These are phyloP conservation scores for Aporophyla lueneburgensis DNA, from an alignment of 2,888 invertebrate species.

Conservation along the genomic window DNA sequence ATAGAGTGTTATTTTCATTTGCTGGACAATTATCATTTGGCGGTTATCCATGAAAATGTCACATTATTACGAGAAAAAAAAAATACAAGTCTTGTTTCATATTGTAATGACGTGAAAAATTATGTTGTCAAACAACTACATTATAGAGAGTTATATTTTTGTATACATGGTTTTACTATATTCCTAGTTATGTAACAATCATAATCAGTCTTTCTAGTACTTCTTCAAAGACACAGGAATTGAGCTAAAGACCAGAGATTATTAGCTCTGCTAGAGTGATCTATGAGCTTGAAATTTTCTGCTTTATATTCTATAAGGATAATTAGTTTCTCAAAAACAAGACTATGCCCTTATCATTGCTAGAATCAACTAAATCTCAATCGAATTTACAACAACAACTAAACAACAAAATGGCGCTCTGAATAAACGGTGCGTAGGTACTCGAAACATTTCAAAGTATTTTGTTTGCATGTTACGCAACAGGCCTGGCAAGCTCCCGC, in stretches of 20 bases:
- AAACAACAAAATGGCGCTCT: constrained; percentile 33
- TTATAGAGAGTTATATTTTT: constrained; percentile 29
- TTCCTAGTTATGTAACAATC: constrained; percentile 15
- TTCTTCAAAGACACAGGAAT: background rate
- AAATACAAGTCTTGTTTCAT: constrained; percentile 45
- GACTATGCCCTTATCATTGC: background rate
- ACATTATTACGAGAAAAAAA: constrained; percentile 59
- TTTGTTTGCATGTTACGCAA: constrained; percentile 57
- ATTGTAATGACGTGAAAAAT: constrained; percentile 63
- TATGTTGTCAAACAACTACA: constrained; percentile 57
- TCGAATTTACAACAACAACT: constrained; percentile 26
- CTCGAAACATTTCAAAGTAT: constrained; percentile 51
- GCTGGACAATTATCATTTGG: constrained; percentile 72
- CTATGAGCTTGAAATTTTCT: background rate
- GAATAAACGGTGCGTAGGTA: constrained; percentile 38
- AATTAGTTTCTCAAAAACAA: background rate
- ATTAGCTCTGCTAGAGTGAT: background rate
- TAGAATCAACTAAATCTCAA: background rate
- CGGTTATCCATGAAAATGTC: constrained; percentile 72
- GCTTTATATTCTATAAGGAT: no score
- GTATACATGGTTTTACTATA: constrained; percentile 13
- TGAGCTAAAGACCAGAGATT: background rate
- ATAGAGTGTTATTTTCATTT: constrained; percentile 64
- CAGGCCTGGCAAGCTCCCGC: constrained; percentile 51
- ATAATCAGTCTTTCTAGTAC: constrained; percentile 16